These are phyloP conservation scores for Conger conger DNA, from an alignment of 2,113 vertebrate genomes.

Conservation along the genomic window DNA sequence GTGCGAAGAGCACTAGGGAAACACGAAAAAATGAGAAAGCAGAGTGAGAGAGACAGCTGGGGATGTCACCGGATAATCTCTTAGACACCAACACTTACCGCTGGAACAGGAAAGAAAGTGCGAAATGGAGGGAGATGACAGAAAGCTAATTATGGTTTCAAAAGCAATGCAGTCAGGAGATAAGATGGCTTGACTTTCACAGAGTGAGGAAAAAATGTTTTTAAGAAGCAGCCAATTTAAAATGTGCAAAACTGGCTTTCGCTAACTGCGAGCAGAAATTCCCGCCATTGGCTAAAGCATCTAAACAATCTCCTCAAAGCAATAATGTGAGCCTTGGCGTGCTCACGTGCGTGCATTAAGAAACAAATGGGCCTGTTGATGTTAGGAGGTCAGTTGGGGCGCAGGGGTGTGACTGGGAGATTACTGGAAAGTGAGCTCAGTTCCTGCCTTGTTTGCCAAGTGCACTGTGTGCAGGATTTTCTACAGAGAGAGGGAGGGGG, in stretches of 20 bases:
- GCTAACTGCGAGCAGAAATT: neutral
- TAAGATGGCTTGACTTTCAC: conserved; percentile 42
- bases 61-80: conserved; percentile 14
- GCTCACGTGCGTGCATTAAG: conserved; percentile 1
- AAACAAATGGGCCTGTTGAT: neutral
- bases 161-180: conserved; percentile 50
- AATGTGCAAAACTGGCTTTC: neutral
- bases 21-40: neutral
- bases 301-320: neutral
- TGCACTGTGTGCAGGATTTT: neutral
- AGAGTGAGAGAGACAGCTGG: neutral
- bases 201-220: conserved; percentile 36
- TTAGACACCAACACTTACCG: conserved; percentile 11
- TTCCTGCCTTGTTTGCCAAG: conserved; percentile 4
- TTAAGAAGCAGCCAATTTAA: neutral
- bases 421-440: conserved; percentile 8
- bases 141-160: conserved; percentile 65
- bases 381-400: neutral
- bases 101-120: conserved; percentile 6
- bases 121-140: conserved; percentile 43
- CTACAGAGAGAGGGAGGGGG: conserved; percentile 23
- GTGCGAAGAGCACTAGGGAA: conserved; percentile 6
- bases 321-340: neutral
- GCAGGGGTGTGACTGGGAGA: neutral
- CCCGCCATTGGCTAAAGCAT: neutral